Conservation (phyloP, 2,888 invertebrate species). For the Eristalis pertinax region DNA sequence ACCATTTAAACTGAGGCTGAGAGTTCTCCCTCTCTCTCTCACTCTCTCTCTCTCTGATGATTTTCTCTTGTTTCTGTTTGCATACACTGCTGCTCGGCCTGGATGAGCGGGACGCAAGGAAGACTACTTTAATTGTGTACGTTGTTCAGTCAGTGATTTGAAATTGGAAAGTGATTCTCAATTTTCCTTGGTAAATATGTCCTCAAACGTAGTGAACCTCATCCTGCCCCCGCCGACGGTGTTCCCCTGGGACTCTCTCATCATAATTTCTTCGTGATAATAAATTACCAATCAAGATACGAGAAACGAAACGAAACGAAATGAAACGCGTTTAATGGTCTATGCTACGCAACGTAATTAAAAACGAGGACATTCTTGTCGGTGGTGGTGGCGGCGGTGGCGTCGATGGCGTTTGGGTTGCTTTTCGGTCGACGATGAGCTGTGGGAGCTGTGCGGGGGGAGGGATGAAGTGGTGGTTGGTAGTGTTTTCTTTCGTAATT, state of each 20-base stretch:
- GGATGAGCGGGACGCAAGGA: too few species aligned
- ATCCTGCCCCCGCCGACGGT: neutral
- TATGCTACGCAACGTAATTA: constrained; percentile 48
- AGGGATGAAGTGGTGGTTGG: neutral
- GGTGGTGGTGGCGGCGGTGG: neutral
- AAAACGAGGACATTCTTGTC: constrained; percentile 32
- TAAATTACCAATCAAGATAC: constrained; percentile 63
- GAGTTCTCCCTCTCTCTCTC: neutral
- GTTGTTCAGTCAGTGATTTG: constrained; percentile 7
- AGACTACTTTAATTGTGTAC: constrained; percentile 42
- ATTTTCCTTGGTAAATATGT: constrained; percentile 13
- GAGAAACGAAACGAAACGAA: constrained; percentile 19
- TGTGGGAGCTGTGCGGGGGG: neutral
- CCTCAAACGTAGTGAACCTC: neutral
- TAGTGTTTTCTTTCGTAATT: constrained; percentile 19
- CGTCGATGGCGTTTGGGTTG: neutral
- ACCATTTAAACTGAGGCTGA: constrained; percentile 48
- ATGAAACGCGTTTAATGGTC: constrained; percentile 41
- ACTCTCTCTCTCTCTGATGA: neutral
- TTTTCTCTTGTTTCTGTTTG: neutral
- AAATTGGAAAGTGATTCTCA: constrained; percentile 50
- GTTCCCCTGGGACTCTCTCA: neutral
- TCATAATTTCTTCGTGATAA: constrained; percentile 26
- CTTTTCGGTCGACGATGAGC: constrained; percentile 1
- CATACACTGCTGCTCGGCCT: neutral